A percentile compares a stretch with the other conserved stretches of the same genome.
Evolutionary conservation across 2,888 invertebrate species (phyloP).

Genomic region (Tholera decimalis): DNA sequence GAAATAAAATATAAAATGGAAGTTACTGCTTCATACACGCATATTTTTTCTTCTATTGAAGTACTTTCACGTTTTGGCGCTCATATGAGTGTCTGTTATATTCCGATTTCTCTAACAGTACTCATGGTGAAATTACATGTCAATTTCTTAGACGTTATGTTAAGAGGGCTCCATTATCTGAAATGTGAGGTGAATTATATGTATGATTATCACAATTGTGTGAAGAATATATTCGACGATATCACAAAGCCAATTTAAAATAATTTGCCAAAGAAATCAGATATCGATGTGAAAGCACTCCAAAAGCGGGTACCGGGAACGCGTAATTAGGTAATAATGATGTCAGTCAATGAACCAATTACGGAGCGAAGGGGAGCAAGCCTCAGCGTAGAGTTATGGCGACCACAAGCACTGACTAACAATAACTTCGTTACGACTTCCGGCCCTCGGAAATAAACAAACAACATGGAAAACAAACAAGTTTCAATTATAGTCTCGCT

Average conservation of each 20-base stretch:
- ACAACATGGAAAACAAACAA: constrained; percentile 71
- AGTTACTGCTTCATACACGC: constrained; percentile 11
- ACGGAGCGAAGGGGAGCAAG: constrained; percentile 63
- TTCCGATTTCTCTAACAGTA: constrained; percentile 30
- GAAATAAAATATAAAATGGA: constrained; percentile 30
- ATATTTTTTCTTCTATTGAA: constrained; percentile 39
- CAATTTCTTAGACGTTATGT: constrained; percentile 14
- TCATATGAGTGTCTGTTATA: constrained; percentile 29
- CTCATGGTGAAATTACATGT: constrained; percentile 5
- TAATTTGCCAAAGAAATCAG: constrained; percentile 44
- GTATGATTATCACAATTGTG: background rate
- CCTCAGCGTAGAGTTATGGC: constrained; percentile 38
- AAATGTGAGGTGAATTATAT: constrained; percentile 14
- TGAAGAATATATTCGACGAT: background rate
- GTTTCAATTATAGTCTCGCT: constrained; percentile 59
- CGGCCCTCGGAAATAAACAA: constrained; percentile 73
- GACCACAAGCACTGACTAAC: constrained; percentile 67
- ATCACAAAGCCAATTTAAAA: constrained; percentile 29
- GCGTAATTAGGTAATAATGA: constrained; percentile 73
- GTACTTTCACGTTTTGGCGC: constrained; percentile 16
- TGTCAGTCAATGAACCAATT: constrained; percentile 74
- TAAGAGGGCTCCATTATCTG: constrained; percentile 19
- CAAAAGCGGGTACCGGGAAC: constrained; percentile 62
- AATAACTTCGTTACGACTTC: constrained; percentile 75
- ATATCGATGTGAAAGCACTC: constrained; percentile 44